Base-by-base conservation (phyloP, 1,140 invertebrate genomes). In the Scaptomyza hsui region DNA sequence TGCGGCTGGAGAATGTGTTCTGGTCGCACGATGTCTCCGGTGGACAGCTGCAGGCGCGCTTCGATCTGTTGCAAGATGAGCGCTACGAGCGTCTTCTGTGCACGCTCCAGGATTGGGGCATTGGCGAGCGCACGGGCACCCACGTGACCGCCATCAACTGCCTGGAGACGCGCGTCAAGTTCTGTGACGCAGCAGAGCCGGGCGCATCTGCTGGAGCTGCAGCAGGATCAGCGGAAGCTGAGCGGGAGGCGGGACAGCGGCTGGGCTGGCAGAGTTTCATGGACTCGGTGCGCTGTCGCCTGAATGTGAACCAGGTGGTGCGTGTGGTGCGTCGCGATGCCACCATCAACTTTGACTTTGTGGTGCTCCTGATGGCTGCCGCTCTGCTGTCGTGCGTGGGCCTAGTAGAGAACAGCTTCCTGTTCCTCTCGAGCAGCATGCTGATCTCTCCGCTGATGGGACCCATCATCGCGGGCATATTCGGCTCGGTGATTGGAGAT, bases 391-490 rank as follows among this genome's bases (percentile, higher is more conserved):
- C 93, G n/a, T 93, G 94, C 26, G 92, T 97, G 32, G 96, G 96
- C 4, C 92, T 97, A 16, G 93, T 96, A 4, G 96, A 97, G 88
- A 95, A 96, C 88, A 96, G 94, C 68, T 94, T 94, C 21, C 93
- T 96, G 3, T 92, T 94, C 62, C 85, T 96, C 2, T 94, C 96
- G 1, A 95, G 95, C 53, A 95, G 94, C 77, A 96, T 96, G 95
- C 92, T 96, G 4, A 94, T 96, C 26, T 96, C 95, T 0, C 95
- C 95, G 1, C 91, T 96, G 5, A 96, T 96, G 95, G 95, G 95
- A 26, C 95, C 95, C 1, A 95, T 96, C 29, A 94, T 95, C 76
- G 95, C 95, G 5, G 93, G 93, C 10, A 95, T 95, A 0, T 95
- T 96, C 75, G 95, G 95, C 1, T 93, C 93, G 5, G 94, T 95